Percentiles rank a stretch among this genome's conserved stretches.
phyloP scores from a whole-genome alignment of 2,797 vertebrate species.

The Ctenochaetus hawaiiensis region DNA sequence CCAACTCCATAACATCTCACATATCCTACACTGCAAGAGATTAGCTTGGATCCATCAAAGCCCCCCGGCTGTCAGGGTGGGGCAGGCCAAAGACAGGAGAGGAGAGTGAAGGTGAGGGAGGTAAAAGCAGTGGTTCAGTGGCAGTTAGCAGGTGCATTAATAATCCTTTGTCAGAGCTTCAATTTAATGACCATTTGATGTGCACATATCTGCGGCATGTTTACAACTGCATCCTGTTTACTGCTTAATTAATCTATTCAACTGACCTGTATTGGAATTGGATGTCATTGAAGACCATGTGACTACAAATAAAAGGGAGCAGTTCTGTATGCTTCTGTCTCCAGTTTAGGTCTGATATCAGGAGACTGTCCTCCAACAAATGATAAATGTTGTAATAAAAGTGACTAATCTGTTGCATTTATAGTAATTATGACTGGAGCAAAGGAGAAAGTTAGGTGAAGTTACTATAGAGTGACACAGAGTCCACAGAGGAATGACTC shows the following conservation, averaged over 20 bases:
- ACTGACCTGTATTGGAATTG: too few species aligned
- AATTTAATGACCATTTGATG: neutral
- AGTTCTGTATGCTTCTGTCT: too few species aligned
- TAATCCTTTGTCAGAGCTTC: neutral
- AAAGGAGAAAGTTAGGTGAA: too few species aligned
- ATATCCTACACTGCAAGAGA: conserved; percentile 40
- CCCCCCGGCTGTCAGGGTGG: conserved; percentile 15
- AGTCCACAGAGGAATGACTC: too few species aligned
- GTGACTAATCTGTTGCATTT: too few species aligned
- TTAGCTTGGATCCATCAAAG: conserved; percentile 63
- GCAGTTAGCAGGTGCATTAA: neutral
- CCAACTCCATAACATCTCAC: conserved; percentile 30
- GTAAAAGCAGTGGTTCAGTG: neutral
- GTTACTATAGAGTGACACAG: too few species aligned
- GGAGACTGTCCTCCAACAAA: too few species aligned
- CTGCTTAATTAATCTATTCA: neutral
- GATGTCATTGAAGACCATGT: too few species aligned
- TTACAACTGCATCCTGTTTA: neutral
- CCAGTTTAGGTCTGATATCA: too few species aligned
- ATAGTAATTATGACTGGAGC: too few species aligned
- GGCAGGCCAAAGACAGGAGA: conserved; percentile 5
- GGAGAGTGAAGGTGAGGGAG: conserved; percentile 12
- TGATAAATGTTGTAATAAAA: too few species aligned
- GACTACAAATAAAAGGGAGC: too few species aligned
- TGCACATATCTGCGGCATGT: neutral